Evolutionary conservation across 2,888 invertebrate species (phyloP).

Genomic region (Chloroclystis v-ata): DNA sequence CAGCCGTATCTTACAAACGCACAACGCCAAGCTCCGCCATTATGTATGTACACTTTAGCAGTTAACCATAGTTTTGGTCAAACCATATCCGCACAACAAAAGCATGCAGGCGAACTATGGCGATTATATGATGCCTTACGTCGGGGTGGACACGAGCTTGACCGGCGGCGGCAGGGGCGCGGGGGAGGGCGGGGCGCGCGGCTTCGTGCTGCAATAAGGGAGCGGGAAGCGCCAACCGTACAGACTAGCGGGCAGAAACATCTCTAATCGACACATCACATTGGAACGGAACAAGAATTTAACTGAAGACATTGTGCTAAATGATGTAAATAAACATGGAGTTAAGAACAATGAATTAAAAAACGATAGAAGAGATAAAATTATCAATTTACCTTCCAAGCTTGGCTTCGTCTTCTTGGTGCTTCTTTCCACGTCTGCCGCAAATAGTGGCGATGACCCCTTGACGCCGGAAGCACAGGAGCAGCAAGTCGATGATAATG

Average conservation of each 20-base stretch:
- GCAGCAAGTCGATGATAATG: slow-evolving; percentile 90
- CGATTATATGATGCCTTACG: slow-evolving; percentile 74
- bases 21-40: slow-evolving; percentile 45
- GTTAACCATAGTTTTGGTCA: slow-evolving; percentile 26
- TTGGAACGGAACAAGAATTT: slow-evolving; percentile 30
- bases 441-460: slow-evolving; percentile 84
- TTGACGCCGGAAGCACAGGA: slow-evolving; percentile 82
- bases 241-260: slow-evolving; percentile 86
- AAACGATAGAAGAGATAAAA: slow-evolving; percentile 1
- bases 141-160: slow-evolving; percentile 85
- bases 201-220: slow-evolving; percentile 96
- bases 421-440: slow-evolving; percentile 81
- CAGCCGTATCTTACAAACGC: slow-evolving; percentile 50
- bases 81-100: slow-evolving; percentile 65
- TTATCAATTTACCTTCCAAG: slow-evolving; percentile 84
- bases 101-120: slow-evolving; percentile 69
- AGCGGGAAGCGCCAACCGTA: slow-evolving; percentile 97
- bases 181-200: slow-evolving; percentile 87
- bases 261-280: slow-evolving; percentile 74
- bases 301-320: slow-evolving; percentile 48
- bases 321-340: slow-evolving; percentile 29
- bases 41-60: slow-evolving; percentile 52
- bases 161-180: slow-evolving; percentile 87
- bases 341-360: slow-evolving; percentile 9
- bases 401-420: slow-evolving; percentile 89